Base-by-base conservation (phyloP, 2,888 invertebrate species). In the Dolichopus griseipennis region DNA sequence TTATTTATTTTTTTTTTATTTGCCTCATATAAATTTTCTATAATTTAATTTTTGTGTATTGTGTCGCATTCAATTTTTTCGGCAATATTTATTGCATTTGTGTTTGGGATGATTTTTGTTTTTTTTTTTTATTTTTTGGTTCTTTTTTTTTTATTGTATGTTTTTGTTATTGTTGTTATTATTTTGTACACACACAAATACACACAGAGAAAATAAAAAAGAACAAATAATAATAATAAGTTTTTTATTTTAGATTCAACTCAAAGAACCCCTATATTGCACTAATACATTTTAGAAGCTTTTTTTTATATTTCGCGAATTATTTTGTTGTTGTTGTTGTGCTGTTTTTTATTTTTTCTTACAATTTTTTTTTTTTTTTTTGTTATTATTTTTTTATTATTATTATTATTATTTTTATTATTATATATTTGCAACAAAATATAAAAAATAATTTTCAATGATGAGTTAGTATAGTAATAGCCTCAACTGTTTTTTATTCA, bases 51-150 rank as follows among this genome's bases (percentile, higher is more conserved):
- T 41, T 63, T 21, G 27, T 65, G 52, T 70, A 65, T 61, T 68
- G 66, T 65, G 67, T 66, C 71, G 65, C 66, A 68, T 52, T 52
- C 52, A 52, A 52, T 52, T 52, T n/a, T 52, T 52, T 52, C 52
- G 52, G 52, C 52, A 52, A 52, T 52, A 52, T 52, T 52, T 52
- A 52, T 52, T 52, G 52, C 52, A 52, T 52, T 52, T 52, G 52
- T 52, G 52, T 52, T 52, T 52, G 52, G 52, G 52, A 52, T 52
- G 52, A 52, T 52, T 52, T 52, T 18, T 52, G 2, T 52, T 52
- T 52, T 12, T n/a, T 52, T 52, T 6, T 52, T 52, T 52, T 15
- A 12, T 1, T 18, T 12, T 15, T 52, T 52, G 9, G 9, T 52
- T 15, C 15, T 52, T 52, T n/a, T 7, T 18, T 52, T 6, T n/a